Evolutionary conservation across 1,140 invertebrate genomes (phyloP), one percentile per base, ranked within the genome.

Genomic region (Rhagoletis pomonella): DNA sequence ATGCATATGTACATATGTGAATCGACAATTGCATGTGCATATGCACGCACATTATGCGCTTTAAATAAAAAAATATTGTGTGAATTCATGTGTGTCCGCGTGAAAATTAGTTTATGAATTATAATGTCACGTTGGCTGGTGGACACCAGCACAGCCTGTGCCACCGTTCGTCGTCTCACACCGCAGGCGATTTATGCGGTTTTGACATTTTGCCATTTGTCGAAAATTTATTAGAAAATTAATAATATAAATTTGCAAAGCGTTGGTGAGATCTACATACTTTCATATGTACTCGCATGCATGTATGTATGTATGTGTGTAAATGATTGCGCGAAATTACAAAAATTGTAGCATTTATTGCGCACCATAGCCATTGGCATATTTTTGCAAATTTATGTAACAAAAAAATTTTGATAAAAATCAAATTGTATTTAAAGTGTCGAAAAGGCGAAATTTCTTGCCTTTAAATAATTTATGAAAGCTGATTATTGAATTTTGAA

Each of bases 211-310:
- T 55, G 47, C 73, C 47, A 81, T 81, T 81, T 81, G 73, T 81
- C 44, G 73, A 55, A 81, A 81, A 81, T 81, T 81, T 81, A 81
- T 81, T 81, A 81, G 73, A 81, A 81, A 81, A 81, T 81, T 81
- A 81, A 81, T 81, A 81, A 81, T 29, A 81, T 81, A 81, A 81
- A 55, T 55, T 81, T 58, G 50, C 17, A 81, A 19, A 19, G 73
- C 73, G 73, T 14, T 81, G 44, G 67, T 73, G 39, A 39, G 39
- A 73, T 73, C 64, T 10, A 44, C 39, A 1, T 14, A 14, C 73
- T 12, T 81, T 10, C 10, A 73, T 44, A 2, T 4, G 39, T 42
- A 73, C 44, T 58, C 60, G 7, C 6, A 62, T n/a, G 60, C n/a
- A n/a, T 19, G 29, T 64, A 64, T 19, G 17, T n/a, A 12, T 58